Evolutionary conservation across 2,113 vertebrate genomes (phyloP).

Genomic region (Dolichotis patagonum): DNA sequence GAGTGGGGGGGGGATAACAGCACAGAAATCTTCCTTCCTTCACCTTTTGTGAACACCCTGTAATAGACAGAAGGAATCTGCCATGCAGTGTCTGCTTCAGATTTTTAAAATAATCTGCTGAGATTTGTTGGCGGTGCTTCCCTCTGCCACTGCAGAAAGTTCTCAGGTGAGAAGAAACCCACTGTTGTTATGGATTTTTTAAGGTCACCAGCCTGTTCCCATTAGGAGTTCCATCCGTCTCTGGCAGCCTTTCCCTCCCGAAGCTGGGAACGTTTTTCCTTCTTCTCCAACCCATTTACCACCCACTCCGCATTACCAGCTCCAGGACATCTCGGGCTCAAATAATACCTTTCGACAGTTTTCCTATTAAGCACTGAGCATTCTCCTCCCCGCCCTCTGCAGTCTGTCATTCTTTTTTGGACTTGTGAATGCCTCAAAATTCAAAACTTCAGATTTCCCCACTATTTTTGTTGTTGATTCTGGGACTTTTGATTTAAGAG

Average conservation of each 20-base stretch:
- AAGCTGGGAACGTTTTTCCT: not conserved
- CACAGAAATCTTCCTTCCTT: constrained; percentile 18
- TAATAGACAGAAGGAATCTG: not conserved
- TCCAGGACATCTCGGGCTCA: constrained; percentile 58
- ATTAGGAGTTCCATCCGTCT: constrained; percentile 76
- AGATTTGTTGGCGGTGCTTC: not conserved
- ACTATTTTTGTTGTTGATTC: constrained; percentile 32
- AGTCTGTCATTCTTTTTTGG: not conserved
- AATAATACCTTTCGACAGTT: constrained; percentile 59
- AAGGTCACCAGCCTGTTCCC: constrained; percentile 76
- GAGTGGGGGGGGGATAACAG: not conserved
- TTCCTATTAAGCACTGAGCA: constrained; percentile 63
- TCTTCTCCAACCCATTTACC: constrained; percentile 39
- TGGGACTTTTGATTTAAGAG: constrained; percentile 60
- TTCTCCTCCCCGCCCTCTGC: not conserved
- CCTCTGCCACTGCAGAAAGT: constrained; percentile 47
- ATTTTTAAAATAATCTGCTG: constrained; percentile 70
- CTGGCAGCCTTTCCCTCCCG: constrained; percentile 18
- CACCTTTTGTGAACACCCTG: rapidly evolving
- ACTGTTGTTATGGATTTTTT: constrained; percentile 62
- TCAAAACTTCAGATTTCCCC: not conserved
- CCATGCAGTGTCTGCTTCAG: constrained; percentile 46
- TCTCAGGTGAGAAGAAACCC: constrained; percentile 75
- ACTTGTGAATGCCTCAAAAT: constrained; percentile 4
- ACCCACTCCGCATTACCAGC: constrained; percentile 36